These are phyloP conservation scores for Leucoraja erinaceus DNA, from an alignment of 2,113 vertebrate genomes.

Conservation along the genomic window DNA sequence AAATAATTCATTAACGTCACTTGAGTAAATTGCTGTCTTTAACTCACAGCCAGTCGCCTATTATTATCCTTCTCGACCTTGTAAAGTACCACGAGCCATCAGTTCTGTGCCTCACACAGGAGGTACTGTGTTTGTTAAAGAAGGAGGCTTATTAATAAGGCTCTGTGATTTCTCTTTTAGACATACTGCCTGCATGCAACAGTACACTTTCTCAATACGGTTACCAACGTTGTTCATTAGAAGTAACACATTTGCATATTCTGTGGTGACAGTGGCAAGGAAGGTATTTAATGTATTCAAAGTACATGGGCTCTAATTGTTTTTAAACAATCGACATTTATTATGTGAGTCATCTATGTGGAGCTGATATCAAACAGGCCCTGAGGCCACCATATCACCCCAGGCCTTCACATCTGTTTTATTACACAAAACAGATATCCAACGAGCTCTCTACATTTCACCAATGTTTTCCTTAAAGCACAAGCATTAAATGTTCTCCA, in stretches of 20 bases:
- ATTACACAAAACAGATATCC: conserved; percentile 31
- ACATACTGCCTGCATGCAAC: background rate
- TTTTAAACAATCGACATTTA: conserved; percentile 37
- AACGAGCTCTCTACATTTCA: background rate
- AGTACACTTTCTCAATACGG: background rate
- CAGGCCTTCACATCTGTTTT: conserved; percentile 34
- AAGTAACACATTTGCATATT: conserved; percentile 22
- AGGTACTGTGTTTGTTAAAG: background rate
- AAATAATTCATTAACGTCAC: background rate
- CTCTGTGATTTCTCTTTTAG: conserved; percentile 4
- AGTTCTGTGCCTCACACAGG: background rate
- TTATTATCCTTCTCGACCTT: conserved; percentile 1
- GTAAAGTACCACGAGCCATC: background rate
- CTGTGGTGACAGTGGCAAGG: conserved; percentile 30
- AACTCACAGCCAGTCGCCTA: conserved; percentile 22
- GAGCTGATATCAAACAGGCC: conserved; percentile 32
- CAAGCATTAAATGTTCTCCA: conserved; percentile 17
- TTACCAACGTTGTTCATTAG: background rate
- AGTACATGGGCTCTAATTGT: conserved; percentile 31
- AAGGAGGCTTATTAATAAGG: conserved; percentile 20
- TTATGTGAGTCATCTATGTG: conserved; percentile 31
- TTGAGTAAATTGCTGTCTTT: conserved; percentile 30
- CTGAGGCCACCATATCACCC: conserved; percentile 21
- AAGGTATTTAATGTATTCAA: conserved; percentile 35
- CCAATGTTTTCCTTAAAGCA: conserved; percentile 21